A percentile compares a stretch with the other conserved stretches of the same genome.
These are phyloP conservation scores for Triplophysa bombifrons DNA, from an alignment of 2,797 vertebrate species.

Conservation along the genomic window DNA sequence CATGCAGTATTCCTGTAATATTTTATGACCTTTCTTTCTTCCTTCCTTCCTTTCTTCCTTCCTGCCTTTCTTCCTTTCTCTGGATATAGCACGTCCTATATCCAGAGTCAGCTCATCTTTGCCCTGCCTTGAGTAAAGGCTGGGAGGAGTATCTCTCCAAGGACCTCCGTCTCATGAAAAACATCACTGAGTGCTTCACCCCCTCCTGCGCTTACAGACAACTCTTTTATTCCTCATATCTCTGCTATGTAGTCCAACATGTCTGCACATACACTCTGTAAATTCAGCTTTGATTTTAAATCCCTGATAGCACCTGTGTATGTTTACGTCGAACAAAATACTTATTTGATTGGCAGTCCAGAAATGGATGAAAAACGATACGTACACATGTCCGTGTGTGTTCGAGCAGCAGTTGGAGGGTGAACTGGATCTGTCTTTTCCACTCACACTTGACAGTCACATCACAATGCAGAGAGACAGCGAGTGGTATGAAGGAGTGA, in stretches of 20 bases:
- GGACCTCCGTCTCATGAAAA: conserved; percentile 35
- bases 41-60: neutral
- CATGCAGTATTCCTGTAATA: no score
- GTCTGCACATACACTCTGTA: conserved; percentile 37
- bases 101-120: conserved; percentile 39
- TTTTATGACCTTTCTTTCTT: neutral
- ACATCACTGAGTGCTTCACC: conserved; percentile 30
- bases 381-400: conserved; percentile 50
- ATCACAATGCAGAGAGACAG: conserved; percentile 22
- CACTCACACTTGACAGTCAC: conserved; percentile 30
- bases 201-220: conserved; percentile 44
- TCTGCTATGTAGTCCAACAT: conserved; percentile 34
- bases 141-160: conserved; percentile 36
- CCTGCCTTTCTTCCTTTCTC: no score
- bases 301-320: conserved; percentile 16
- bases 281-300: conserved; percentile 33
- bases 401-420: conserved; percentile 9
- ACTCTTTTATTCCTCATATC: conserved; percentile 39
- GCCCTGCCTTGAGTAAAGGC: conserved; percentile 27
- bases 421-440: conserved; percentile 43
- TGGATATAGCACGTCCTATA: conserved; percentile 9
- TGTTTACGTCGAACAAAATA: conserved; percentile 8
- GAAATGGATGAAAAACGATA: conserved; percentile 5
- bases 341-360: conserved; percentile 59
- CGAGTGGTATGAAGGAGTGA: neutral